These are phyloP conservation scores for Tetrapedia diversipes DNA, from an alignment of 2,888 invertebrate species.

Conservation along the genomic window DNA sequence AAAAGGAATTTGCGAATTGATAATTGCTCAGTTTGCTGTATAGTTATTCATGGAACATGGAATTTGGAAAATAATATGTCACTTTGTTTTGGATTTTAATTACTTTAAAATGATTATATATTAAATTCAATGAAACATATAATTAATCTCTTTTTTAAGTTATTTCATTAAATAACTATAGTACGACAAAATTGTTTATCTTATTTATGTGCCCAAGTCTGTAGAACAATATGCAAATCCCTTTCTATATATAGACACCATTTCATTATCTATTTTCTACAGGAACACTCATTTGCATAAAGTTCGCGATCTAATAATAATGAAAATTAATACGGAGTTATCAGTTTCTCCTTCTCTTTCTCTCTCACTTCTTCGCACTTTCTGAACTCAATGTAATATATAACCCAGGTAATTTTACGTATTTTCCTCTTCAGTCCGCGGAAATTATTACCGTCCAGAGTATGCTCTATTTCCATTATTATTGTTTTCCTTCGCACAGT, in stretches of 20 bases:
- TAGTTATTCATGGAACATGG: not conserved
- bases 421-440: not conserved
- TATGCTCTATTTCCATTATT: constrained; percentile 10
- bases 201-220: no score
- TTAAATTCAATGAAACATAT: no score
- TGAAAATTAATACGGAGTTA: constrained; percentile 21
- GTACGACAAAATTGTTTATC: no score
- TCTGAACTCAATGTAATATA: no score
- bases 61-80: not conserved
- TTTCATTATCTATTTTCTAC: no score
- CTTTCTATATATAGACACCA: no score
- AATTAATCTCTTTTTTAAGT: no score
- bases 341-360: not conserved
- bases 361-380: not conserved
- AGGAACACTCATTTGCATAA: not conserved
- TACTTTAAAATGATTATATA: no score
- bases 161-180: no score
- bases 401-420: not conserved
- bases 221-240: no score
- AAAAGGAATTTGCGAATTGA: not conserved
- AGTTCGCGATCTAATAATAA: no score
- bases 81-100: not conserved
- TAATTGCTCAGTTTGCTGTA: not conserved
- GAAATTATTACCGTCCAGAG: not conserved
- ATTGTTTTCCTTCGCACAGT: not conserved